phyloP scores from a whole-genome alignment of 2,113 vertebrate genomes.

The Strix aluco region DNA sequence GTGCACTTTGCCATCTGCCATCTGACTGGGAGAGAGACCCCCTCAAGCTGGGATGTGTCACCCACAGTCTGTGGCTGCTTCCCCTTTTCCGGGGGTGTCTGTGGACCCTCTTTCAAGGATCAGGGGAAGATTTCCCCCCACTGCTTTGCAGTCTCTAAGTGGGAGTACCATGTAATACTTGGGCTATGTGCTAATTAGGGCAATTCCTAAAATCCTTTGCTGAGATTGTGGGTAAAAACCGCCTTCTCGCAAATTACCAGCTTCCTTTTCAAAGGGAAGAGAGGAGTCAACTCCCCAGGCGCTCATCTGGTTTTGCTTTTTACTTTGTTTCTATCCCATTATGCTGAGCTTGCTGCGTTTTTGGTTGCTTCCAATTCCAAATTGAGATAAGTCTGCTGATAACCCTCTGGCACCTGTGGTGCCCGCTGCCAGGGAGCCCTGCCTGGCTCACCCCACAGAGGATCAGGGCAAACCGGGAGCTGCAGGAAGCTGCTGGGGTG shows the following conservation, averaged over 20 bases:
- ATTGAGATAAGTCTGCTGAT: slow-evolving; percentile 22
- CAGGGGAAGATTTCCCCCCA: not conserved
- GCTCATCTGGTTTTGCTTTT: slow-evolving; percentile 48
- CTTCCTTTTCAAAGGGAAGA: slow-evolving; percentile 19
- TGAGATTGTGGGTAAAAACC: slow-evolving; percentile 2
- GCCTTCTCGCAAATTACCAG: not conserved
- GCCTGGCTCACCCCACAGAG: not conserved
- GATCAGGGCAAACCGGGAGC: not conserved
- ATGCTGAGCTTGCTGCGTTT: not conserved
- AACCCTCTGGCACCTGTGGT: not conserved
- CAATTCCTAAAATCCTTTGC: not conserved
- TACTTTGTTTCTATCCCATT: slow-evolving; percentile 2
- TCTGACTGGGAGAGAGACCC: not conserved
- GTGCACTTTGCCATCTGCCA: not conserved
- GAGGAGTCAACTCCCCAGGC: not conserved
- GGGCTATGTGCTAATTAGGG: not conserved
- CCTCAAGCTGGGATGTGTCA: not conserved
- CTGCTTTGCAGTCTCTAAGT: not conserved
- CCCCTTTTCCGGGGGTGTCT: not conserved
- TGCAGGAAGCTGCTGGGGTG: not conserved
- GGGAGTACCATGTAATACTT: not conserved
- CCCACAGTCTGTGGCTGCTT: not conserved
- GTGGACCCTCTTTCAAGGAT: not conserved
- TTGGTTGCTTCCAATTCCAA: slow-evolving; percentile 19
- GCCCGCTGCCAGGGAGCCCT: not conserved